phyloP scores from a whole-genome alignment of 2,113 vertebrate species.

The Murina feae region DNA sequence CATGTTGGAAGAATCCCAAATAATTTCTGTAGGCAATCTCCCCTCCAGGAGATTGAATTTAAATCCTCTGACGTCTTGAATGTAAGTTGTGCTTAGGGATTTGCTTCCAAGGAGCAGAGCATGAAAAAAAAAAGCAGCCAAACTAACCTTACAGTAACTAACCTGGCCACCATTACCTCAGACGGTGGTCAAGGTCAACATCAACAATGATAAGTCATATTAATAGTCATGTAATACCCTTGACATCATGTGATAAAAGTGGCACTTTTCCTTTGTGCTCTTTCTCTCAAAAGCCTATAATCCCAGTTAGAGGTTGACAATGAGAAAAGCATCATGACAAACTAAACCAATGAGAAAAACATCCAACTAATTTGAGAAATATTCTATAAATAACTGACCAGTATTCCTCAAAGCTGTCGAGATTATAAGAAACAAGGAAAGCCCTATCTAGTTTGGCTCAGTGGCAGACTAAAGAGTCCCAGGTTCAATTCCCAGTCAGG shows the following conservation, averaged over 20 bases:
- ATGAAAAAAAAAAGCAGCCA: background rate
- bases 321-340: background rate
- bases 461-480: too few species aligned
- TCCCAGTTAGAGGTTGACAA: background rate
- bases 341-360: background rate
- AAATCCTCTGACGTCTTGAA: background rate
- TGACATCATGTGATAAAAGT: background rate
- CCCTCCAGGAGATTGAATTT: background rate
- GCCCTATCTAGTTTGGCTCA: too few species aligned
- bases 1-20: background rate
- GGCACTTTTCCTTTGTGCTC: background rate
- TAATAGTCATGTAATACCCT: background rate
- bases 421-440: slow-evolving; percentile 26
- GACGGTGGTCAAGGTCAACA: background rate
- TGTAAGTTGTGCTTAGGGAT: background rate
- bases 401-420: background rate
- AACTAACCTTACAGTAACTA: background rate
- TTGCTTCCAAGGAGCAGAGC: background rate
- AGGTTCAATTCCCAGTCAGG: too few species aligned
- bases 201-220: background rate
- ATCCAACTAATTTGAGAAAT: background rate
- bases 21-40: background rate
- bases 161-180: background rate
- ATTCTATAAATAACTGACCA: background rate
- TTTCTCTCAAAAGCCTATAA: background rate